Evolutionary conservation across 2,797 vertebrate genomes (phyloP), one percentile per base, ranked within the genome.

Genomic region (Poeciliopsis infans): DNA sequence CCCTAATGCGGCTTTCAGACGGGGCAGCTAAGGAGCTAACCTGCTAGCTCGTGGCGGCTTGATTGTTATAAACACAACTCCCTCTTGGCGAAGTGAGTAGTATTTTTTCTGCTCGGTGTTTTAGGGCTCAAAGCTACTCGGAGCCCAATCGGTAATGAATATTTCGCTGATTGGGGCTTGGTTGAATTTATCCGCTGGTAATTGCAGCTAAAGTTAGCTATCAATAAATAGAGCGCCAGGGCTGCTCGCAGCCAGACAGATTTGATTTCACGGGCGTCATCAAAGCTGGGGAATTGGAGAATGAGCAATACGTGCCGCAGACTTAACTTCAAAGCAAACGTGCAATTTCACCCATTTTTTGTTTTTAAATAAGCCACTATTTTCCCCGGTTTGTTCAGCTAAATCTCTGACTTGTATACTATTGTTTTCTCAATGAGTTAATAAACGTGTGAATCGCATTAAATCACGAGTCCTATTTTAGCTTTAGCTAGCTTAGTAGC

Each of bases 261-360:
- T 94, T 93, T 93, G 88, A 94, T 94, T 93, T 91, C 92, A 90
- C 88, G 69, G 89, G 87, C 93, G 91, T 93, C 93, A 92, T 92
- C 92, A 92, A 91, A 93, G 91, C 85, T 83, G n/a, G 53, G 79
- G 79, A 85, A 88, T 71, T 31, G 84, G 84, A 89, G 85, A 88
- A 89, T 76, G 88, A 83, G 81, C 77, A 8, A 57, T 85, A 51
- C 80, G 69, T 82, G 72, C 80, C 49, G 55, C 53, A 75, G 73
- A 71, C 15, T 61, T 41, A n/a, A 39, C 51, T 83, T 78, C 39
- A 73, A 79, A 73, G 31, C 31, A 53, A 78, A 75, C 20, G 16
- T 18, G 5, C 47, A 5, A 41, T 69, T 69, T 69, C 39, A 2
- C 73, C 76, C 25, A 31, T 23, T 51, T 43, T 51, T 51, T 41